Evolutionary conservation across 2,888 invertebrate genomes (phyloP).

Genomic region (Linyphia triangularis): DNA sequence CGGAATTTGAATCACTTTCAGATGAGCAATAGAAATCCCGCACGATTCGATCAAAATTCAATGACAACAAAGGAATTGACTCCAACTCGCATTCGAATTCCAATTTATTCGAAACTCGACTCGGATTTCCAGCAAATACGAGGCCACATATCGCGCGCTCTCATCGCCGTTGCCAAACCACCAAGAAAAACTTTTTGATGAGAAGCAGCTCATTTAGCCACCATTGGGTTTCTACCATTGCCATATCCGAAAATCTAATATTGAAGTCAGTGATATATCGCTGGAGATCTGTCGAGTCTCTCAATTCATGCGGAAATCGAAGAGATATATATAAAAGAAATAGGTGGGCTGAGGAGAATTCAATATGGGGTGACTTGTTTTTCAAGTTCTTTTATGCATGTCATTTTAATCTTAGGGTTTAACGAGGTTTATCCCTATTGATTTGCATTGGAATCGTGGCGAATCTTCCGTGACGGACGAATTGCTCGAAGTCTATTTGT

Average conservation of each 20-base stretch:
- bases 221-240: not conserved
- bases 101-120: constrained; percentile 38
- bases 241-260: constrained; percentile 15
- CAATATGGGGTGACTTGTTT: constrained; percentile 49
- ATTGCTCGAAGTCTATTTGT: not conserved
- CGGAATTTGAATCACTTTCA: not conserved
- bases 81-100: not conserved
- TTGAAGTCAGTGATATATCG: not conserved
- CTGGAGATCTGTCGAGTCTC: not conserved
- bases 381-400: not conserved
- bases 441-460: not conserved
- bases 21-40: not conserved
- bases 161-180: constrained; percentile 27
- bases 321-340: not conserved
- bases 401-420: constrained; percentile 7
- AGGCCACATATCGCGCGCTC: not conserved
- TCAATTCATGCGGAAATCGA: constrained; percentile 6
- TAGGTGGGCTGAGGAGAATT: constrained; percentile 12
- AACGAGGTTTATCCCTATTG: not conserved
- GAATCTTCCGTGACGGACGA: not conserved
- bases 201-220: constrained; percentile 39
- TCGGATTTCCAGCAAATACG: not conserved
- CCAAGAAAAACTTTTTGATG: constrained; percentile 10
- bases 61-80: not conserved
- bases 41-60: not conserved